phyloP scores from a whole-genome alignment of 64 coral and sea anemone species.

The Montipora foliosa region DNA sequence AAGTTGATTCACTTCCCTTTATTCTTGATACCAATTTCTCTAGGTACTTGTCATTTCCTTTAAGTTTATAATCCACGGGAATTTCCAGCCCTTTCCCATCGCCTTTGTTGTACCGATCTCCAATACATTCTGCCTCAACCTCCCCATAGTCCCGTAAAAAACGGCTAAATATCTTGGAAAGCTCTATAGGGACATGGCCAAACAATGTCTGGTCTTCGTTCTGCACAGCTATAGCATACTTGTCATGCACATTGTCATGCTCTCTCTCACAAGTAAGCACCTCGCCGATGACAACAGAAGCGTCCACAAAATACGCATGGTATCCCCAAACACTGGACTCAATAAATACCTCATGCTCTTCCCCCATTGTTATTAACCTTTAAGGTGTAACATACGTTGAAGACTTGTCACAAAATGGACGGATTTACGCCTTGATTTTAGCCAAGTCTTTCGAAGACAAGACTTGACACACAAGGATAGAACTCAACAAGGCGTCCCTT shows the following conservation, averaged over 20 bases:
- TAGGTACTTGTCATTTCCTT: slow-evolving; percentile 68
- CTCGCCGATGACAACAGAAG: slow-evolving; percentile 76
- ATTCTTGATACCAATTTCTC: slow-evolving; percentile 66
- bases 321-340: slow-evolving; percentile 75
- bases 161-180: slow-evolving; percentile 21
- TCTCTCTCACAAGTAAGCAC: slow-evolving; percentile 81
- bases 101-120: slow-evolving; percentile 51
- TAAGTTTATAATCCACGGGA: slow-evolving; percentile 45
- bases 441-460: too few relatives aligned
- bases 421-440: too few relatives aligned
- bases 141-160: slow-evolving; percentile 26
- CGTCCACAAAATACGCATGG: slow-evolving; percentile 83
- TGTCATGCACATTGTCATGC: slow-evolving; percentile 70
- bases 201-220: slow-evolving; percentile 71
- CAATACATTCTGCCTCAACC: slow-evolving; percentile 72
- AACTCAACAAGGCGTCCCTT: too few relatives aligned
- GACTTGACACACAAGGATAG: too few relatives aligned
- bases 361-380: too few relatives aligned
- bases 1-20: slow-evolving; percentile 65
- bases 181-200: slow-evolving; percentile 72
- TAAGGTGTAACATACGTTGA: too few relatives aligned
- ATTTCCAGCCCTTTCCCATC: slow-evolving; percentile 33
- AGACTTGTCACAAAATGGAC: too few relatives aligned
- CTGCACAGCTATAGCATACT: slow-evolving; percentile 73
- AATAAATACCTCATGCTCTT: slow-evolving; percentile 12